Base-by-base conservation (phyloP, 2,113 vertebrate genomes). In the Synodontis membranacea region DNA sequence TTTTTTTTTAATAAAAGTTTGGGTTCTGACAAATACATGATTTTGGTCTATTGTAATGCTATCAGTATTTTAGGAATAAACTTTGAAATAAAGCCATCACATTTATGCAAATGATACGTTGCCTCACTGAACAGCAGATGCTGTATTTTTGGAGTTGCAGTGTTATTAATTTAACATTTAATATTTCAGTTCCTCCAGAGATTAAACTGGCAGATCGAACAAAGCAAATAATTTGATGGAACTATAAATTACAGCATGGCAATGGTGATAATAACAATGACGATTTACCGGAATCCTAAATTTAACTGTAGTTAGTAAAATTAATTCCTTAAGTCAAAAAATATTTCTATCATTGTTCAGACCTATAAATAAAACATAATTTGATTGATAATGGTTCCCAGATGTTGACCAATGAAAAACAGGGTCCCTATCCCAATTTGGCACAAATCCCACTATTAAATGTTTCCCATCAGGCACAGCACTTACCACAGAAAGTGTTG, bases 401-500 rank as follows among this genome's bases (percentile, higher is more conserved):
- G 64, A 37, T 70, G 31, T 37, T 37, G 64, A 66, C 64, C 31
- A 5, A 15, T 19, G 12, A 37, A 37, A 34, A 70, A 70, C 0
- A 68, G 4, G 15, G 1, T 37, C 11, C 28, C 60, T 15, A 74
- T 44, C 37, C 11, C 1, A 78, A 21, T 31, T 19, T 50, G 19
- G 44, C 37, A 42, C 68, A 54, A 12, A 15, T 58, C 58, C 23
- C 42, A 52, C 12, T 64, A 62, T 37, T 39, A 76, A 39, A 42
- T 34, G 14, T 31, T 39, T 76, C 6, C 19, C 2, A 78, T 75
- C 19, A 56, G 4, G 42, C 12, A 15, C 31, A 75, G 62, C 56
- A 93, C 97, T 95, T 92, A 99, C 98, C 94, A 93, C 86, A 90
- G 94, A 96, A 64, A 96, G 97, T 75, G 97, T 95, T 84, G 95